A percentile compares a stretch with the other conserved stretches of the same genome.
These are phyloP conservation scores for Lagorchestes hirsutus DNA, from an alignment of 2,797 vertebrate species.

Conservation along the genomic window DNA sequence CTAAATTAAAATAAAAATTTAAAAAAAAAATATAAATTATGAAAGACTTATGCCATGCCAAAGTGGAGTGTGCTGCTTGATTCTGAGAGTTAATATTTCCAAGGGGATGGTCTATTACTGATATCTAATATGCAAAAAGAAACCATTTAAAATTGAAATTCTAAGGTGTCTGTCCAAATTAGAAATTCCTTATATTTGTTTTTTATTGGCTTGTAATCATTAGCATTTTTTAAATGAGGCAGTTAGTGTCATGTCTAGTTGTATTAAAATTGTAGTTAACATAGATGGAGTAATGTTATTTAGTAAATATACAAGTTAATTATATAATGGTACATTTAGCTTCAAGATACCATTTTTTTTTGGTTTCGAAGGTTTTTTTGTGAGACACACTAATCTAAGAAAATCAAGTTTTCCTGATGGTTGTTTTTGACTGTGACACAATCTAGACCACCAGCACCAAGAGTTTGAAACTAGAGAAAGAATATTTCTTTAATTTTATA, in stretches of 20 bases:
- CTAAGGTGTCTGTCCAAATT: neutral
- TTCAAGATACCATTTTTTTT: neutral
- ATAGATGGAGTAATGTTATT: conserved; percentile 7
- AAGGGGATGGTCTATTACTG: neutral
- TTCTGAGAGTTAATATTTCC: conserved; percentile 5
- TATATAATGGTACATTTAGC: conserved; percentile 4
- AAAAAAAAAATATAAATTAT: neutral
- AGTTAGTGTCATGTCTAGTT: neutral
- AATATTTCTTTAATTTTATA: conserved; percentile 52
- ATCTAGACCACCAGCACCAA: conserved; percentile 30
- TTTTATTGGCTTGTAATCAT: conserved; percentile 5
- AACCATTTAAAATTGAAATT: neutral
- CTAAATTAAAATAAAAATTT: too few relatives aligned
- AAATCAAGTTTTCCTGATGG: neutral
- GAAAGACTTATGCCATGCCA: neutral
- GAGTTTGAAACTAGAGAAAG: conserved; percentile 42
- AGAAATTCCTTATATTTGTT: conserved; percentile 10
- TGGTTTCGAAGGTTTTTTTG: neutral
- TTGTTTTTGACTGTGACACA: neutral
- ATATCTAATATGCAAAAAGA: conserved; percentile 13
- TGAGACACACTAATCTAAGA: neutral
- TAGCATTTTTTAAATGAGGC: neutral
- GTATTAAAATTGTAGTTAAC: neutral
- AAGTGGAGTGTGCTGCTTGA: conserved; percentile 22
- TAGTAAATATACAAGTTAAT: neutral